phyloP scores from a whole-genome alignment of 2,888 invertebrate species.

The Argynnis bischoffii region DNA sequence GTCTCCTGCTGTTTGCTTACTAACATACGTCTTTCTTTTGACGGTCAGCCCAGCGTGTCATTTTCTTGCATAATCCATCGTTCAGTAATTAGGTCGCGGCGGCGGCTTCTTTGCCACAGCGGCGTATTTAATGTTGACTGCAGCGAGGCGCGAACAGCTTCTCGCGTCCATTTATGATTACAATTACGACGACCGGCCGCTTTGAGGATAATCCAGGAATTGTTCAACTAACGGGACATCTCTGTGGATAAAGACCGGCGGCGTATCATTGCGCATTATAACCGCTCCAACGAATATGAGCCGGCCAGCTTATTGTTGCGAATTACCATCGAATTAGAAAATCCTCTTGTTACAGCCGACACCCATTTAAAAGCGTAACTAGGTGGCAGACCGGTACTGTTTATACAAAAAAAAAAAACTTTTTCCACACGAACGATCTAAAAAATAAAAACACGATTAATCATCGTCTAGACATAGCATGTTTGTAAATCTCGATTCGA shows the following conservation, averaged over 20 bases:
- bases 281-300: constrained; percentile 61
- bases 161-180: constrained; percentile 63
- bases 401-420: constrained; percentile 42
- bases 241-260: constrained; percentile 60
- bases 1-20: constrained; percentile 75
- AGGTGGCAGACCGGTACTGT: constrained; percentile 70
- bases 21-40: constrained; percentile 59
- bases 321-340: constrained; percentile 79
- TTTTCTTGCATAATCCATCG: constrained; percentile 70
- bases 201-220: constrained; percentile 75
- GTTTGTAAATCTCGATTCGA: constrained; percentile 51
- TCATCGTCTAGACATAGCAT: constrained; percentile 51
- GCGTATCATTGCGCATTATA: constrained; percentile 78
- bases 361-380: constrained; percentile 70
- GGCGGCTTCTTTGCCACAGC: constrained; percentile 62
- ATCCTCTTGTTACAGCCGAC: constrained; percentile 61
- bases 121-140: constrained; percentile 64
- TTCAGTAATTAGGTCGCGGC: constrained; percentile 61
- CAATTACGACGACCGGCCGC: constrained; percentile 57
- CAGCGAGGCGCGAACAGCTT: constrained; percentile 76
- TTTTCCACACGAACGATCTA: constrained; percentile 23
- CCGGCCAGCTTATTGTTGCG: constrained; percentile 64
- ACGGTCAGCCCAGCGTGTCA: constrained; percentile 59
- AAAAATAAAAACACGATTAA: constrained; percentile 38
- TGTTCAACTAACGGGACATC: constrained; percentile 71